Evolutionary conservation across 2,888 invertebrate genomes (phyloP), one percentile per base, ranked within the genome.

Genomic region (Euplagia quadripunctaria): DNA sequence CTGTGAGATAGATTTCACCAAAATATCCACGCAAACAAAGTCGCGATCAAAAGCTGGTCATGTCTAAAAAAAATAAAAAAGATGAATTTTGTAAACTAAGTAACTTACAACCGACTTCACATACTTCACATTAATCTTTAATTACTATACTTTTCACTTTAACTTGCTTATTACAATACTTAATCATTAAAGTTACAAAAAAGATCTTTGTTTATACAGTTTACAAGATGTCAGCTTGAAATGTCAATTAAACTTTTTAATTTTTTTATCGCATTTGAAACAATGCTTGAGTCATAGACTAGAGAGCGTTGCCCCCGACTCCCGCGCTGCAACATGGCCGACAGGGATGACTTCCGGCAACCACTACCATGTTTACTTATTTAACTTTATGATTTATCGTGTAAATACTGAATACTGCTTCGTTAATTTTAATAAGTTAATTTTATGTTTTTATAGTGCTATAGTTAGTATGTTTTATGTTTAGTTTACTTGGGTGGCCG

Each of bases 301-400:
- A 69, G 83, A 88, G 94, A 90, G 72, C 94, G 83, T 91, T 93
- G 94, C 90, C 89, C 93, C 79, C 93, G 91, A 86, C 93, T 94
- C 93, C 93, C 93, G 93, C 93, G 90, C 92, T 88, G 86, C 79
- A 87, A 82, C 67, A 86, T 82, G 86, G 79, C 82, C 70, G 61
- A 31, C 41, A 71, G 80, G 87, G 82, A 86, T 84, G 81, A 85
- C 88, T 88, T 90, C 89, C 90, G 88, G 77, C 82, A 82, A 83
- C 72, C 81, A 83, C 77, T 79, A 82, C 80, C 79, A 70, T 82
- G 82, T 87, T 84, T 76, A 78, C 82, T 78, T 80, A 81, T 81
- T 80, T 79, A 81, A 75, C 72, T 78, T 73, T 74, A 83, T 82
- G 72, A 86, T 85, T 81, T 82, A 86, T 64, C 52, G 51, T 72